Conservation (phyloP, 2,888 invertebrate species). For the Ctenicera cuprea region DNA sequence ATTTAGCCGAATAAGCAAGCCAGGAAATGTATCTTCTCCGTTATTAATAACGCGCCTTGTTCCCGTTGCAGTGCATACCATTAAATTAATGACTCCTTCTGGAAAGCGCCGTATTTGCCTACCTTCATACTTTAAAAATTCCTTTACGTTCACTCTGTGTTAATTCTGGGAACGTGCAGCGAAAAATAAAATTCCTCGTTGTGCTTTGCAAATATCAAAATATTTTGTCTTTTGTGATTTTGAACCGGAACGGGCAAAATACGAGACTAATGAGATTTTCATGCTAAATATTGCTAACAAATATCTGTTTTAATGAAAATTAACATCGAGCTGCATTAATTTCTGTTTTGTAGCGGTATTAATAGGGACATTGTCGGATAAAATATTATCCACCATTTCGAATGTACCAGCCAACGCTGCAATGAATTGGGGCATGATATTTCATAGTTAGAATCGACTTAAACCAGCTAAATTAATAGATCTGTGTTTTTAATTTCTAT, state of each 20-base stretch:
- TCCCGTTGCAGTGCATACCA: slow-evolving; percentile 37
- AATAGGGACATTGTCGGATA: slow-evolving; percentile 35
- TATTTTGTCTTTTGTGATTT: slow-evolving; percentile 16
- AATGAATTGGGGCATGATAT: slow-evolving; percentile 22
- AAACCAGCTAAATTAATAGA: slow-evolving; percentile 37
- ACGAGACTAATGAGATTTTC: slow-evolving; percentile 38
- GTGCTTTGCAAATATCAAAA: not conserved
- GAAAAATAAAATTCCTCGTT: not conserved
- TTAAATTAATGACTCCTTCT: slow-evolving; percentile 42
- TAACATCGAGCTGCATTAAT: slow-evolving; percentile 48
- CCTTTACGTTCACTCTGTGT: not conserved
- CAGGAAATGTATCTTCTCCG: slow-evolving; percentile 35
- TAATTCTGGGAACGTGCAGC: not conserved
- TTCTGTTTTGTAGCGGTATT: slow-evolving; percentile 43
- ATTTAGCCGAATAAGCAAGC: slow-evolving; percentile 17
- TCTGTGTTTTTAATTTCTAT: slow-evolving; percentile 40
- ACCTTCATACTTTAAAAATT: not conserved
- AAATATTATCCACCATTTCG: slow-evolving; percentile 33
- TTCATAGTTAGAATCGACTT: slow-evolving; percentile 30
- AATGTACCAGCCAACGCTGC: not conserved
- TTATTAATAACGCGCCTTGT: slow-evolving; percentile 41
- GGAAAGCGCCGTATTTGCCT: slow-evolving; percentile 30
- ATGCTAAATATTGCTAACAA: slow-evolving; percentile 45
- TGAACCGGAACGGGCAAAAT: slow-evolving; percentile 23
- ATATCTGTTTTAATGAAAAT: slow-evolving; percentile 45